Percentiles rank a stretch among this genome's conserved stretches.
Evolutionary conservation across 2,113 vertebrate species (phyloP).

Genomic region (Varanus salvator): DNA sequence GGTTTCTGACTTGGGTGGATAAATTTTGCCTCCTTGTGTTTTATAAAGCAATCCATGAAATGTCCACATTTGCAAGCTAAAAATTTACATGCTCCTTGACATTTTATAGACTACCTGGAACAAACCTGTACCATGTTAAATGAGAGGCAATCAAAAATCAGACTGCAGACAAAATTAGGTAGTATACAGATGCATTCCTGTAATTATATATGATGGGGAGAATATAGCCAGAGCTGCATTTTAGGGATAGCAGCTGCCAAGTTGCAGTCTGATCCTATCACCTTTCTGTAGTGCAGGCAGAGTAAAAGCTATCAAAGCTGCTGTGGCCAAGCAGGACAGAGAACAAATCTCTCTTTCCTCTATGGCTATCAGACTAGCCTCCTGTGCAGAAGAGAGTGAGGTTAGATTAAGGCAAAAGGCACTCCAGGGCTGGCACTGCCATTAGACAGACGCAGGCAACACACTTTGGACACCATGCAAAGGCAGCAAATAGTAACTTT

Average conservation of each 20-base stretch:
- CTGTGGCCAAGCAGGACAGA: not conserved
- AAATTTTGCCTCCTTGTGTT: slow-evolving; percentile 65
- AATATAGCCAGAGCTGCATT: slow-evolving; percentile 65
- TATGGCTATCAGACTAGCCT: not conserved
- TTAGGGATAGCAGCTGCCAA: slow-evolving; percentile 62
- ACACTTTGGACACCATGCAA: not conserved
- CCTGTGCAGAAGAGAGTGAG: not conserved
- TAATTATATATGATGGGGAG: slow-evolving; percentile 66
- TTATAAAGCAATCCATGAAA: slow-evolving; percentile 73
- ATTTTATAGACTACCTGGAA: slow-evolving; percentile 70
- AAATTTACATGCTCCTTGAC: slow-evolving; percentile 74
- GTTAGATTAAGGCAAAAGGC: not conserved
- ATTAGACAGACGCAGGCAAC: not conserved
- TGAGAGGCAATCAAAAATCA: slow-evolving; percentile 67
- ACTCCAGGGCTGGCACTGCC: not conserved
- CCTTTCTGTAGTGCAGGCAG: not conserved
- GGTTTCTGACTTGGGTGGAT: slow-evolving; percentile 70
- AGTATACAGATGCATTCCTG: slow-evolving; percentile 69
- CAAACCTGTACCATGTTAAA: slow-evolving; percentile 69
- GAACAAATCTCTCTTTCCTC: not conserved
- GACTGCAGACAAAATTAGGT: slow-evolving; percentile 60
- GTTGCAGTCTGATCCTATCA: slow-evolving; percentile 59
- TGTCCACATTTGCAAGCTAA: slow-evolving; percentile 71
- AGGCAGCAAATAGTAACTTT: not conserved
- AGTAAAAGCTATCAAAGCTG: not conserved